phyloP scores from a whole-genome alignment of 1,140 invertebrate genomes.

The Doryteuthis pealeii region DNA sequence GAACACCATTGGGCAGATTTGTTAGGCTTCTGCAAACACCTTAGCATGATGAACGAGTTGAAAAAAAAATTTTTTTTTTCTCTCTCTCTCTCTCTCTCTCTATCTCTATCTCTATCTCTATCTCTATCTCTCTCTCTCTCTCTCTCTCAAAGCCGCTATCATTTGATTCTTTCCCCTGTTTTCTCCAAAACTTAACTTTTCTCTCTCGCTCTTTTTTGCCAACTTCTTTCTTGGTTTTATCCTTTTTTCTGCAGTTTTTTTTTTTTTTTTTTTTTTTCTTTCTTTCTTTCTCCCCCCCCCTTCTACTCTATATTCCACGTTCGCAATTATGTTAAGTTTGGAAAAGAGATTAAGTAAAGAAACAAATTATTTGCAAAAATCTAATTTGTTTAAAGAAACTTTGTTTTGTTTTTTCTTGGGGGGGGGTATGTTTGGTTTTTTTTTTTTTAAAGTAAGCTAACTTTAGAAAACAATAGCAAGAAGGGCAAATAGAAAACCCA shows the following conservation, averaged over 20 bases:
- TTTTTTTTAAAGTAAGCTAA: background rate
- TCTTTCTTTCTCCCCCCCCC: background rate
- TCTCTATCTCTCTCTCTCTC: too few relatives aligned
- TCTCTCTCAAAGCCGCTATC: too few relatives aligned
- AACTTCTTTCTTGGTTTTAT: too few relatives aligned
- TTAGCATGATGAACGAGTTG: background rate
- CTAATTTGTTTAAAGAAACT: background rate
- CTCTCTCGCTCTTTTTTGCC: too few relatives aligned
- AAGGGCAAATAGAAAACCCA: too few relatives aligned
- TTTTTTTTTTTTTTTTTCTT: background rate
- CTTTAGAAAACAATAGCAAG: background rate
- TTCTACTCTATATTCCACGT: background rate
- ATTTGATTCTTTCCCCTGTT: too few relatives aligned
- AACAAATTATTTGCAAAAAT: background rate
- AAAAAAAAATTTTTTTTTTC: background rate
- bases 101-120: too few relatives aligned
- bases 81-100: too few relatives aligned
- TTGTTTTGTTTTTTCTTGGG: background rate
- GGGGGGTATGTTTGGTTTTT: background rate
- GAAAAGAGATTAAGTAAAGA: background rate
- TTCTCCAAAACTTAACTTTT: too few relatives aligned
- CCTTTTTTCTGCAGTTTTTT: too few relatives aligned
- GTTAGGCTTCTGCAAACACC: background rate
- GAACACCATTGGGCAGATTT: background rate
- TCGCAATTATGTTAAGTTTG: background rate